Percentiles rank a stretch among this genome's conserved stretches.
phyloP scores from a whole-genome alignment of 2,113 vertebrate genomes.

The Neomonachus schauinslandi region DNA sequence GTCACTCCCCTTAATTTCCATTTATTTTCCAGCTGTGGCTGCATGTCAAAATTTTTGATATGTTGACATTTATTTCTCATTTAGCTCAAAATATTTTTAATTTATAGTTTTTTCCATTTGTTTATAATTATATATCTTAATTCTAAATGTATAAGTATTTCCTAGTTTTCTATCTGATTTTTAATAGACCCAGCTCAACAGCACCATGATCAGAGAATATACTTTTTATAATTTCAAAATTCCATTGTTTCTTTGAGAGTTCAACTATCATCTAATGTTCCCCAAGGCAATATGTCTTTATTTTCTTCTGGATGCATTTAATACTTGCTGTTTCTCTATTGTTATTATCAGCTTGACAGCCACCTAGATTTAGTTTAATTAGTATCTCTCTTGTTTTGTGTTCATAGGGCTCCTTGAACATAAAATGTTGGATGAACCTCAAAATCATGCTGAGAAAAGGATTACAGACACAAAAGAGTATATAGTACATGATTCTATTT shows the following conservation, averaged over 20 bases:
- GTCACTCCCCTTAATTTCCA: background rate
- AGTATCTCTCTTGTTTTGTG: background rate
- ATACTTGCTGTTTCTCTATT: background rate
- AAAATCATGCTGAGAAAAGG: background rate
- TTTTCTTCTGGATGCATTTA: background rate
- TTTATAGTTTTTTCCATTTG: background rate
- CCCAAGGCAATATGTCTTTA: background rate
- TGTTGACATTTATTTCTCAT: background rate
- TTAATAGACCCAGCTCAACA: background rate
- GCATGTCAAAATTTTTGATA: background rate
- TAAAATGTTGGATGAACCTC: background rate
- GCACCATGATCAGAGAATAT: background rate
- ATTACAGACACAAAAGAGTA: background rate
- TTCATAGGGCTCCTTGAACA: background rate
- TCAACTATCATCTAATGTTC: background rate
- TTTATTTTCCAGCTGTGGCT: background rate
- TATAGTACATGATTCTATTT: background rate
- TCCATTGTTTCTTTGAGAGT: background rate
- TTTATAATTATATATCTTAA: background rate
- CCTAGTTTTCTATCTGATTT: background rate
- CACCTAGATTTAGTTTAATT: background rate
- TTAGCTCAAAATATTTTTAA: background rate
- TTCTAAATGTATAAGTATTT: background rate
- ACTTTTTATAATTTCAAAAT: background rate
- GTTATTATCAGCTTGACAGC: background rate